Conservation (phyloP, 92 coral and sea anemone genomes). For the Bergia sp. region DNA sequence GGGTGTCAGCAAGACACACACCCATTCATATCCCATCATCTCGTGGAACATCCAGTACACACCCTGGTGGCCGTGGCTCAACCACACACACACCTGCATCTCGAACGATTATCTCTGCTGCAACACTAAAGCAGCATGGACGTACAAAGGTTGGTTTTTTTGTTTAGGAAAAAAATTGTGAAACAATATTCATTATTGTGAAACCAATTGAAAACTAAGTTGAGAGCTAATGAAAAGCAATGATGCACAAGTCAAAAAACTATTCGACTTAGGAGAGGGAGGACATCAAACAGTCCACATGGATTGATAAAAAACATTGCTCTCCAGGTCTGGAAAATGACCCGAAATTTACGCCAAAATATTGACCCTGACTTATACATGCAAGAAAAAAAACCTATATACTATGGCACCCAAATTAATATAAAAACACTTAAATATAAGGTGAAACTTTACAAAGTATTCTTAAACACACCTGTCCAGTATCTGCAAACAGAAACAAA, state of each 20-base stretch:
- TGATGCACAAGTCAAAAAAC: not conserved
- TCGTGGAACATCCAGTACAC: slow-evolving; percentile 53
- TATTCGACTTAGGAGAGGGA: not conserved
- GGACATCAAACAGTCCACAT: not conserved
- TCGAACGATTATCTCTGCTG: slow-evolving; percentile 93
- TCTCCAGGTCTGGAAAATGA: no score
- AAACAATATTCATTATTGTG: no score
- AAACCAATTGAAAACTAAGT: no score
- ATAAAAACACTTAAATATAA: no score
- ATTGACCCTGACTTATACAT: no score
- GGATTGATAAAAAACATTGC: not conserved
- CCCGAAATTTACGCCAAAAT: no score
- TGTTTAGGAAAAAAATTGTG: not conserved
- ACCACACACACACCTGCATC: slow-evolving; percentile 65
- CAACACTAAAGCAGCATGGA: slow-evolving; percentile 96
- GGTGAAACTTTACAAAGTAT: no score
- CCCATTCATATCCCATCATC: slow-evolving; percentile 39
- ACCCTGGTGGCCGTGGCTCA: slow-evolving; percentile 57
- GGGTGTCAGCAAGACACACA: slow-evolving; percentile 45
- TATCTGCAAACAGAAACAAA: no score
- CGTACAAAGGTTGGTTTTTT: slow-evolving; percentile 82
- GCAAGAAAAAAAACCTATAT: no score
- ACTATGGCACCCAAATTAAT: no score
- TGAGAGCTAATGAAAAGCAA: no score
- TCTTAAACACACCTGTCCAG: no score